Evolutionary conservation across 2,888 invertebrate species (phyloP), one percentile per base, ranked within the genome.

Genomic region (Catocala sponsa): DNA sequence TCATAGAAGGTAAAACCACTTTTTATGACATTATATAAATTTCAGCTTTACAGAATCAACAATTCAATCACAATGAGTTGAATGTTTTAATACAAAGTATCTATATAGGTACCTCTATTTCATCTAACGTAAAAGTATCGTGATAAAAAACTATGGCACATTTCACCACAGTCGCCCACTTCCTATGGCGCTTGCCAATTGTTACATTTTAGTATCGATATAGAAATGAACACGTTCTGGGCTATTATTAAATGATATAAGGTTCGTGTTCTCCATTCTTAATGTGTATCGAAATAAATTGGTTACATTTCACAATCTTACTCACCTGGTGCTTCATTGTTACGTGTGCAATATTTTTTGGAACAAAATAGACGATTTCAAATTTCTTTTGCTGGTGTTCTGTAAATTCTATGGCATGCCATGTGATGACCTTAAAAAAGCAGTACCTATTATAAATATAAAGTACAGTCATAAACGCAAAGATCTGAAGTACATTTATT

Each of bases 101-200:
- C 13, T 49, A 54, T 65, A 59, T 60, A n/a, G n/a, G n/a, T n/a
- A 56, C 47, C 46, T 65, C 52, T 55, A 48, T 68, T 72, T 70
- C 69, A 56, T 59, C 52, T 59, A 63, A 47, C 50, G 60, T 63
- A 50, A 69, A 76, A 72, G 67, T 65, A 54, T 61, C 59, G 55
- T 57, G 63, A 65, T 63, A 68, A 68, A 72, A 75, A 74, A 47
- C 68, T 68, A 63, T 70, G 70, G 68, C 70, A 65, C 64, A 65
- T 87, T 85, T 85, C 84, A 76, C 78, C 82, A 84, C 79, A 65
- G 70, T 83, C 84, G 83, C 82, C 79, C 81, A 87, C 85, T 90
- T 90, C 89, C 89, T 86, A 79, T 72, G 78, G 72, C 75, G 81
- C 80, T 85, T 90, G 91, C 90, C 90, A 91, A 91, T 84, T 87